A percentile compares a stretch with the other conserved stretches of the same genome.
These are phyloP conservation scores for Leucania comma DNA, from an alignment of 2,888 invertebrate species.

Conservation along the genomic window DNA sequence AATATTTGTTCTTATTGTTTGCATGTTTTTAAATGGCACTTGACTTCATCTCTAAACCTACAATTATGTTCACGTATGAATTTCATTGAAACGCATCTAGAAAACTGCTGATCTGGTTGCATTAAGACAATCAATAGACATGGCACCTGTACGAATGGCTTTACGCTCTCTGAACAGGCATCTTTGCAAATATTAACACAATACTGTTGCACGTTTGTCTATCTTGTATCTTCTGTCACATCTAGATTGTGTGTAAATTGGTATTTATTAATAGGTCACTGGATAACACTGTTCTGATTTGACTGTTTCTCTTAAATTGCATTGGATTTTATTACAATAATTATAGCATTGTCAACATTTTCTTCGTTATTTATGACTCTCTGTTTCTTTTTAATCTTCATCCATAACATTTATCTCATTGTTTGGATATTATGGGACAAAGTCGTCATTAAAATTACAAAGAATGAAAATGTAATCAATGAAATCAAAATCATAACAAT, in stretches of 20 bases:
- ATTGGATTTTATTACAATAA: background rate
- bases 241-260: slow-evolving; percentile 2
- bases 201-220: slow-evolving; percentile 4
- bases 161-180: slow-evolving; percentile 84
- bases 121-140: slow-evolving; percentile 35
- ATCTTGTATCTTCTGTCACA: slow-evolving; percentile 6
- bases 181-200: slow-evolving; percentile 31
- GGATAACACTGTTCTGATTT: background rate
- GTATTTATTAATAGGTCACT: background rate
- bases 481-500: slow-evolving; percentile 18
- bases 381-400: background rate
- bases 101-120: slow-evolving; percentile 27
- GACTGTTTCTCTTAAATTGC: background rate
- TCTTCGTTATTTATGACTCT: background rate
- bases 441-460: slow-evolving; percentile 14
- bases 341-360: background rate
- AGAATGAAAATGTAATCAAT: slow-evolving; percentile 7
- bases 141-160: slow-evolving; percentile 47
- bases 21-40: background rate
- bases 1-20: slow-evolving; percentile 14
- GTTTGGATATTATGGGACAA: background rate
- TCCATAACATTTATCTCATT: background rate
- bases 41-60: background rate
- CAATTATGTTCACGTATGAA: slow-evolving; percentile 10
- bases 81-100: slow-evolving; percentile 16